These are phyloP conservation scores for Stenichneumon culpator DNA, from an alignment of 2,888 invertebrate species.

Conservation along the genomic window DNA sequence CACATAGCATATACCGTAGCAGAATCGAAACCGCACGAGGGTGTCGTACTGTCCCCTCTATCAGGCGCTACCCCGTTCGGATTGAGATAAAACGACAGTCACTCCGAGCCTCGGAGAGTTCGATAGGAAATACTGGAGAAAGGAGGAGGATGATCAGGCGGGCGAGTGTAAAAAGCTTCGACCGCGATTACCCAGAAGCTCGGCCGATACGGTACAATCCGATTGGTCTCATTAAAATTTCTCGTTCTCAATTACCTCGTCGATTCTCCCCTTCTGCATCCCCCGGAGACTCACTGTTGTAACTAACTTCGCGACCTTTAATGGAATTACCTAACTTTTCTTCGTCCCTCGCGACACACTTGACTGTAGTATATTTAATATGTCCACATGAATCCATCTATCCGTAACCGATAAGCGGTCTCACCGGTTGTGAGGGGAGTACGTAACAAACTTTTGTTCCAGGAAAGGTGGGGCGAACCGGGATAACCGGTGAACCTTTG, in stretches of 20 bases:
- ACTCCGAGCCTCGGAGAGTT: background rate
- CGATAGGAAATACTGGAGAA: background rate
- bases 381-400: background rate
- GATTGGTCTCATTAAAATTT: slow-evolving; percentile 9
- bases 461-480: background rate
- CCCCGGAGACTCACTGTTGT: background rate
- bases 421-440: background rate
- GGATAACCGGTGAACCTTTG: background rate
- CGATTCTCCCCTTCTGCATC: background rate
- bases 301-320: background rate
- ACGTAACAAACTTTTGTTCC: slow-evolving; percentile 40
- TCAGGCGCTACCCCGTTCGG: background rate
- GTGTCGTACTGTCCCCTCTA: slow-evolving; percentile 25
- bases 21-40: slow-evolving; percentile 8
- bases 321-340: background rate
- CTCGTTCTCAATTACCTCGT: slow-evolving; percentile 16
- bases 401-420: background rate
- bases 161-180: background rate
- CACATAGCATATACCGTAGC: slow-evolving; percentile 1
- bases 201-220: slow-evolving; percentile 14
- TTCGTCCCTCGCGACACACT: background rate
- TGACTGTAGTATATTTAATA: background rate
- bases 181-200: slow-evolving; percentile 3
- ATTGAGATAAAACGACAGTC: slow-evolving; percentile 44
- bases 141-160: background rate